Evolutionary conservation across 2,888 invertebrate genomes (phyloP), one percentile per base, ranked within the genome.

Genomic region (Incurvaria masculella): DNA sequence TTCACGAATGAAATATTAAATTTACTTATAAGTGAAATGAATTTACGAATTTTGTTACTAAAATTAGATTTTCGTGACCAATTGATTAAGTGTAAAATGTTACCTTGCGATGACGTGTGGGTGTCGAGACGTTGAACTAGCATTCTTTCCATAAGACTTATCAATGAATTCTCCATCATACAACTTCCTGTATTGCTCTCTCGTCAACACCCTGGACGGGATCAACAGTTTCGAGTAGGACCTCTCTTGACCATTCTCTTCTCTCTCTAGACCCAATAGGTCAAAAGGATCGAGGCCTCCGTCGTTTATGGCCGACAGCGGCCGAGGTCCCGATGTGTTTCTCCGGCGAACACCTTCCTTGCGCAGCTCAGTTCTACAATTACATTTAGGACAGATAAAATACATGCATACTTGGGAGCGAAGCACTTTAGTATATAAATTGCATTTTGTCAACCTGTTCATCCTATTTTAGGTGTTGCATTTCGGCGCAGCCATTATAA

Each of bases 171-270:
- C 79, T 40, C 72, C 68, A 56, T 76, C 79, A 64, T 73, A 74
- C 68, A 76, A 71, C 54, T 73, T 78, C 53, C 69, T 68, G 52
- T 73, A 72, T 45, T 76, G 78, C 47, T 79, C 78, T 52, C 74
- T 65, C 18, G 71, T 69, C 53, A 66, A 68, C 27, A 73, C 59
- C 56, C 69, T 81, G 18, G 93, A 89, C 45, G 94, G 91, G 47
- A 89, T 85, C 54, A 95, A 73, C 51, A 94, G 73, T 64, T 90
- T 88, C 33, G 91, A 90, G 71, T 94, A 96, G 17, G 95, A 95
- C 58, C 93, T 85, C 69, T 94, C 94, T 88, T 93, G 93, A 47
- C 93, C 94, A 68, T 91, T 90, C 66, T 88, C 86, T 52, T 85
- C 86, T 63, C 83, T 81, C 62, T 93, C 90, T 51, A 94, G 81